These are phyloP conservation scores for Tricholauxania praeusta DNA, from an alignment of 2,888 invertebrate genomes.

Conservation along the genomic window DNA sequence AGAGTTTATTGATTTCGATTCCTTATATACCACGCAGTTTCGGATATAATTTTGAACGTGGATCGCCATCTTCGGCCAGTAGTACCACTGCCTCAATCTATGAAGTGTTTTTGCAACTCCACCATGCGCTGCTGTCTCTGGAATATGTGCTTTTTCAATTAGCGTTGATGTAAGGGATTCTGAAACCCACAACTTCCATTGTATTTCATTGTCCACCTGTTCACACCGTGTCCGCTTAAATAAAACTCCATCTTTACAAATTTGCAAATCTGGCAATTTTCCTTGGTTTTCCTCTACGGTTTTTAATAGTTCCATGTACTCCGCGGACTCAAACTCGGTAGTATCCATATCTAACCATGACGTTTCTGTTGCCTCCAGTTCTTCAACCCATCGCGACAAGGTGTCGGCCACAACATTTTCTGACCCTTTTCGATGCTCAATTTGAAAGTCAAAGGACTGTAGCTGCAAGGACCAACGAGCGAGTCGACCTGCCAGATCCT, in stretches of 20 bases:
- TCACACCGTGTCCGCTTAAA: background rate
- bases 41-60: too few relatives aligned
- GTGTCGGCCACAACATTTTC: conserved; percentile 46
- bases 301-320: conserved; percentile 26
- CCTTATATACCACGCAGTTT: too few relatives aligned
- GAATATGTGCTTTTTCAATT: too few relatives aligned
- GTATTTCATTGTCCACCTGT: background rate
- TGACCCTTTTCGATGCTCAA: conserved; percentile 51
- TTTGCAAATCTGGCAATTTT: conserved; percentile 28
- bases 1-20: too few relatives aligned
- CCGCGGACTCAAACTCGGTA: too few relatives aligned
- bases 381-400: conserved; percentile 34
- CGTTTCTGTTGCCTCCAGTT: conserved; percentile 16
- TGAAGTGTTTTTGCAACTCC: too few relatives aligned
- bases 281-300: conserved; percentile 26
- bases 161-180: background rate
- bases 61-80: too few relatives aligned
- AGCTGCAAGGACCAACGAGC: conserved; percentile 48
- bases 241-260: too few relatives aligned
- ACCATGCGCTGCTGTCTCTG: too few relatives aligned
- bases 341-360: too few relatives aligned
- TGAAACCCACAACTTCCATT: background rate
- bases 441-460: conserved; percentile 44
- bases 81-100: too few relatives aligned
- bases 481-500: conserved; percentile 49